These are phyloP conservation scores for Oscarella lobularis DNA, from an alignment of 37 sponge, comb jelly and placozoan species.

Conservation along the genomic window DNA sequence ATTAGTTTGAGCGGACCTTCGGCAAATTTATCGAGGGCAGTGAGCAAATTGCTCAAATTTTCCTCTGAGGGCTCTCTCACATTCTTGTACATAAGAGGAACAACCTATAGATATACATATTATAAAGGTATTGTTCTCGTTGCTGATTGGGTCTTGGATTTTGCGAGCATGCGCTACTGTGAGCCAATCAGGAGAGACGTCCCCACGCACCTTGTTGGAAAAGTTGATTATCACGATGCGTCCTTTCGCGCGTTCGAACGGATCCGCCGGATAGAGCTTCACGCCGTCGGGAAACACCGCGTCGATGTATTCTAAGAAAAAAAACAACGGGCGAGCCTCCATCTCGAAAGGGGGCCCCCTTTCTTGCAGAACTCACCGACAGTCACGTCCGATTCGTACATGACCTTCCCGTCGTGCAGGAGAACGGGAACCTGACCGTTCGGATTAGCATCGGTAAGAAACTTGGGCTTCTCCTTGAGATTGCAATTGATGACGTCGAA, in stretches of 20 bases:
- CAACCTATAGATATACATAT: too few relatives aligned
- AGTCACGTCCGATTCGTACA: neutral
- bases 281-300: neutral
- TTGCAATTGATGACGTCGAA: neutral
- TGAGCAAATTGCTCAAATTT: neutral
- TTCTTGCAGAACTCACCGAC: neutral
- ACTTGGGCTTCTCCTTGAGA: neutral
- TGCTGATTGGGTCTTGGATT: too few relatives aligned
- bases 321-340: neutral
- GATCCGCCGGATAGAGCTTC: neutral
- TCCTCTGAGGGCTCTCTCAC: neutral
- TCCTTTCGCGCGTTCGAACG: neutral
- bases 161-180: too few relatives aligned
- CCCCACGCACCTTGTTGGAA: neutral
- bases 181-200: too few relatives aligned
- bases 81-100: neutral
- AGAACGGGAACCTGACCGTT: slow-evolving; percentile 9
- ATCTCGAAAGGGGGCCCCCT: neutral
- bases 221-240: neutral
- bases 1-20: neutral
- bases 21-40: neutral
- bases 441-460: neutral
- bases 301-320: neutral
- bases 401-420: slow-evolving; percentile 2
- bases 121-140: too few relatives aligned